Conservation (phyloP, 2,888 invertebrate species). For the Troides aeacus region DNA sequence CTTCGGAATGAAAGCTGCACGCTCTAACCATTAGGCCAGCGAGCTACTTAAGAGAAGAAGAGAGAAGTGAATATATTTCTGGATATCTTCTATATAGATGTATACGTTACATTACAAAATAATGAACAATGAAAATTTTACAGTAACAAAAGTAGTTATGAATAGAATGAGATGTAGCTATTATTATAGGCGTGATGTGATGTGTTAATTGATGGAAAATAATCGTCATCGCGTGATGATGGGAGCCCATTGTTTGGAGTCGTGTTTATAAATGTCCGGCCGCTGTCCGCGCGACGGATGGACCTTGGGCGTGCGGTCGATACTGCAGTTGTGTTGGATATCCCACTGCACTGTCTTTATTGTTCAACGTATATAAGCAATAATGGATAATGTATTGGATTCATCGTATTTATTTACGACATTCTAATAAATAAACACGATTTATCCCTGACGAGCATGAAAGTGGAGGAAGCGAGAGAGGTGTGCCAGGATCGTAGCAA, state of each 20-base stretch:
- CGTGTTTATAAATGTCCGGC: slow-evolving; percentile 15
- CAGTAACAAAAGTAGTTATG: background rate
- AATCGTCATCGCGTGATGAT: background rate
- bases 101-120: background rate
- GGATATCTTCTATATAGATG: background rate
- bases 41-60: too few relatives aligned
- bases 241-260: slow-evolving; percentile 10
- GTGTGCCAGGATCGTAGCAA: too few relatives aligned
- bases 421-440: too few relatives aligned
- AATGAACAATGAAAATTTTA: background rate
- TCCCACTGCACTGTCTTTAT: background rate
- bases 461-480: too few relatives aligned
- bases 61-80: background rate
- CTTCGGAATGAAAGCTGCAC: too few relatives aligned
- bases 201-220: background rate
- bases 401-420: too few relatives aligned
- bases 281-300: slow-evolving; percentile 10
- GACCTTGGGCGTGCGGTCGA: slow-evolving; percentile 8
- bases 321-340: slow-evolving; percentile 11
- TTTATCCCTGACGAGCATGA: too few relatives aligned
- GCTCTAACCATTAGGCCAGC: too few relatives aligned
- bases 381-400: too few relatives aligned
- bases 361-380: background rate
- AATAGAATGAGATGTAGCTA: background rate
- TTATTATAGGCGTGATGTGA: background rate